Evolutionary conservation across 1,140 invertebrate species (phyloP), one percentile per base, ranked within the genome.

Genomic region (Dinoponera quadriceps): DNA sequence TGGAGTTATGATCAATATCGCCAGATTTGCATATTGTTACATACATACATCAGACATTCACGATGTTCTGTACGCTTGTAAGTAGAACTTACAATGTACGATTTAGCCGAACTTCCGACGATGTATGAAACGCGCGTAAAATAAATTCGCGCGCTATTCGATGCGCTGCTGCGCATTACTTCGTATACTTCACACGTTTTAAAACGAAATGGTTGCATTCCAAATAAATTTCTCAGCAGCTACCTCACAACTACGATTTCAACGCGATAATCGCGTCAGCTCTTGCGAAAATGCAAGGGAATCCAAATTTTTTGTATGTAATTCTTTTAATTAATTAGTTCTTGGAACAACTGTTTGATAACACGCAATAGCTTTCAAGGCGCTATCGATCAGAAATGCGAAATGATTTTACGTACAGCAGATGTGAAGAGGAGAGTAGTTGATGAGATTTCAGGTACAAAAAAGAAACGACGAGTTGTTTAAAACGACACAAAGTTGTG

Each of bases 191-290:
- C 71, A 38, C 59, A 78, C 57, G 73, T 57, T 72, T 68, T 55
- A 62, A 82, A 62, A 59, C 29, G 71, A 82, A 49, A 54, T 60
- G 48, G 33, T 88, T 77, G 81, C 89, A 91, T 90, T 91, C 88
- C 86, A 89, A 60, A 14, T 81, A 9, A 78, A 55, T 80, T 89
- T 60, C 44, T 59, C 22, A 57, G 51, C 33, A 25, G n/a, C 60
- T 29, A 22, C 33, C 48, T 18, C 20, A 54, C 49, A 69, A 22
- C 11, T 59, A 29, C 25, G 16, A 16, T 66, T 65, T 51, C 51
- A 44, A 44, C 9, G 38, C 18, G 14, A 44, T 18, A 14, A 71
- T 55, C 44, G 44, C 3, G n/a, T 48, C 44, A 60, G 2, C 22
- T 69, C 22, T 55, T 72, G 27, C 27, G 25, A 66, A 71, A 38